Conservation (phyloP, 1,140 invertebrate species). For the Pseudomyrmex flavicornis region DNA sequence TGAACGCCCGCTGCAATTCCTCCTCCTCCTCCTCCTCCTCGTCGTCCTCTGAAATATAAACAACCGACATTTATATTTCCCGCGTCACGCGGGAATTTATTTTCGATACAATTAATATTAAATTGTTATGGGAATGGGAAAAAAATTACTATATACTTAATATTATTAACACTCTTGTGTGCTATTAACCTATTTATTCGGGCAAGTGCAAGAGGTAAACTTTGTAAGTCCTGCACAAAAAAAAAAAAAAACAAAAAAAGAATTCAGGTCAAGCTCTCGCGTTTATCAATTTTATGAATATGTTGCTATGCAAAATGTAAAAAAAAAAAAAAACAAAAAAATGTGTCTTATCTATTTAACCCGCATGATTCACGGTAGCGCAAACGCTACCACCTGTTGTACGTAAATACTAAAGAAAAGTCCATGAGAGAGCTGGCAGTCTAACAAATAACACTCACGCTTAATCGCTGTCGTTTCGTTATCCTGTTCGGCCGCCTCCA, state of each 20-base stretch:
- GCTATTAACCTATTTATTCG: not conserved
- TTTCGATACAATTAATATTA: constrained; percentile 21
- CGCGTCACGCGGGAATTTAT: not conserved
- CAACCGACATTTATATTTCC: not conserved
- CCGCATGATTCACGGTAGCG: constrained; percentile 16
- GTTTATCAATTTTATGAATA: constrained; percentile 20
- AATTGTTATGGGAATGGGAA: not conserved
- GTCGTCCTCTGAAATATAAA: constrained; percentile 69
- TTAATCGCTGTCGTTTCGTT: constrained; percentile 75
- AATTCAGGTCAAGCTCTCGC: not conserved
- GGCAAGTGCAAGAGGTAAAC: not conserved
- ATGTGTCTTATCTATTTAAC: not conserved
- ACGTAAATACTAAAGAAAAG: constrained; percentile 60
- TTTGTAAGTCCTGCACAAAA: not conserved
- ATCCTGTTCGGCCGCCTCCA: constrained; percentile 78
- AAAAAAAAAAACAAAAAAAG: not conserved
- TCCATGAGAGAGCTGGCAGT: constrained; percentile 46
- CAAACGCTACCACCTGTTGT: constrained; percentile 56
- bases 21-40: constrained; percentile 80
- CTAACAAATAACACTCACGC: constrained; percentile 72
- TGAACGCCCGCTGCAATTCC: constrained; percentile 78
- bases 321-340: constrained; percentile 7
- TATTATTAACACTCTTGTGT: not conserved
- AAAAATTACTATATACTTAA: not conserved
- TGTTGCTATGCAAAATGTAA: not conserved